These are phyloP conservation scores for Mohoua ochrocephala DNA, from an alignment of 2,113 vertebrate genomes.

Conservation along the genomic window DNA sequence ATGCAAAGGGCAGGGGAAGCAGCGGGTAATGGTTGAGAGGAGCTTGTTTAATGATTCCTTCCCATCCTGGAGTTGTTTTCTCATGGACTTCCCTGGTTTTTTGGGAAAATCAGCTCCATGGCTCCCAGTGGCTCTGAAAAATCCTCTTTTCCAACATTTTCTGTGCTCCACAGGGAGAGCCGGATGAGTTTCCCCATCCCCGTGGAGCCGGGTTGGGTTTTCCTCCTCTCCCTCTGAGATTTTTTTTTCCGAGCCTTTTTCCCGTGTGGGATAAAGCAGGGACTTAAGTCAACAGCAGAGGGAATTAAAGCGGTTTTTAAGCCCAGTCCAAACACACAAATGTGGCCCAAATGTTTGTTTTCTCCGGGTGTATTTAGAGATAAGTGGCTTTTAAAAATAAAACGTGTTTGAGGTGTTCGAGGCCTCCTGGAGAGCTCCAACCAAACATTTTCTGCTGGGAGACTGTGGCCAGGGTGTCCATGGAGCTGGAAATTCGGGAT, in stretches of 20 bases:
- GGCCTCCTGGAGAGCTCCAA: not conserved
- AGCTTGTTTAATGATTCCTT: not conserved
- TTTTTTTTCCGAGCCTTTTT: not conserved
- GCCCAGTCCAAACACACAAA: not conserved
- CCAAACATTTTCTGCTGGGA: not conserved
- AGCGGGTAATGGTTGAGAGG: not conserved
- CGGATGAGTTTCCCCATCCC: not conserved
- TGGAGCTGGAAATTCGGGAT: not conserved
- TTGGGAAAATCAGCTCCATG: not conserved
- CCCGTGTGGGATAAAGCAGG: not conserved
- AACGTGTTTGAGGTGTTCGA: not conserved
- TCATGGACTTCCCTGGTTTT: not conserved
- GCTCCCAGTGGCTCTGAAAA: not conserved
- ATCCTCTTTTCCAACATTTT: not conserved
- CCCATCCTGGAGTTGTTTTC: not conserved
- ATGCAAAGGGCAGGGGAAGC: not conserved
- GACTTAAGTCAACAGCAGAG: not conserved
- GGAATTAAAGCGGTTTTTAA: not conserved
- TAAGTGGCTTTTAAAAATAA: not conserved
- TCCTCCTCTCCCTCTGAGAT: not conserved
- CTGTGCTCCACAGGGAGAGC: accelerated
- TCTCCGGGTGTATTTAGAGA: not conserved
- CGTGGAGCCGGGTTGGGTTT: accelerated
- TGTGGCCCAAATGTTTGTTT: not conserved
- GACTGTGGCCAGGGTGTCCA: not conserved